Conservation (phyloP, 2,113 vertebrate species). For the Chascanopsetta lugubris region DNA sequence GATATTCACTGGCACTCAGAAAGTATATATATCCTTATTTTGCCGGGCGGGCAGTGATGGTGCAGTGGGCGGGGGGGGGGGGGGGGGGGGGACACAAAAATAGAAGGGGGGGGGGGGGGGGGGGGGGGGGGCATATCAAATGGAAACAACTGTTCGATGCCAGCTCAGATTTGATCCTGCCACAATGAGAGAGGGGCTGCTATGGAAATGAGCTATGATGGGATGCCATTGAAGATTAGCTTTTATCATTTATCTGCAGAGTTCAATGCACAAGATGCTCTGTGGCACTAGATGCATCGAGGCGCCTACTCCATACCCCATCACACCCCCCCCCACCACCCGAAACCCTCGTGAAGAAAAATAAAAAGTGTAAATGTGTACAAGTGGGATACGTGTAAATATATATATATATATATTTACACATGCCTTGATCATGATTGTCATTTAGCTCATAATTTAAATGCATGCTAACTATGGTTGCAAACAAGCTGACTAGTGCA, state of each 20-base stretch:
- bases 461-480: too few species aligned
- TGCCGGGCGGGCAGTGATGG: slow-evolving; percentile 54
- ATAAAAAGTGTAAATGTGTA: slow-evolving; percentile 9
- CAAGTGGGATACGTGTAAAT: neutral
- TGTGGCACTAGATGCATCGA: slow-evolving; percentile 53
- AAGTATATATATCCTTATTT: slow-evolving; percentile 69
- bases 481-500: too few species aligned
- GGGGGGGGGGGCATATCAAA: slow-evolving; percentile 71
- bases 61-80: slow-evolving; percentile 62
- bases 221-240: slow-evolving; percentile 69
- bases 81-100: too few species aligned
- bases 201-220: slow-evolving; percentile 71
- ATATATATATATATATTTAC: too few species aligned
- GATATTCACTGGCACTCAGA: slow-evolving; percentile 66
- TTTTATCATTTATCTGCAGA: slow-evolving; percentile 73
- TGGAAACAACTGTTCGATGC: slow-evolving; percentile 75
- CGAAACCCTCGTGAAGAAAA: slow-evolving; percentile 28
- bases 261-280: slow-evolving; percentile 58
- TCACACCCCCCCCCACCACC: neutral
- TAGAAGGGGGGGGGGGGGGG: slow-evolving; percentile 59
- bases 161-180: slow-evolving; percentile 65
- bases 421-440: too few species aligned
- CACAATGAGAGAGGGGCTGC: slow-evolving; percentile 57
- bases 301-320: slow-evolving; percentile 30
- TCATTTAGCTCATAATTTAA: too few species aligned